These are phyloP conservation scores for Polietes domitor DNA, from an alignment of 2,888 invertebrate species.

Conservation along the genomic window DNA sequence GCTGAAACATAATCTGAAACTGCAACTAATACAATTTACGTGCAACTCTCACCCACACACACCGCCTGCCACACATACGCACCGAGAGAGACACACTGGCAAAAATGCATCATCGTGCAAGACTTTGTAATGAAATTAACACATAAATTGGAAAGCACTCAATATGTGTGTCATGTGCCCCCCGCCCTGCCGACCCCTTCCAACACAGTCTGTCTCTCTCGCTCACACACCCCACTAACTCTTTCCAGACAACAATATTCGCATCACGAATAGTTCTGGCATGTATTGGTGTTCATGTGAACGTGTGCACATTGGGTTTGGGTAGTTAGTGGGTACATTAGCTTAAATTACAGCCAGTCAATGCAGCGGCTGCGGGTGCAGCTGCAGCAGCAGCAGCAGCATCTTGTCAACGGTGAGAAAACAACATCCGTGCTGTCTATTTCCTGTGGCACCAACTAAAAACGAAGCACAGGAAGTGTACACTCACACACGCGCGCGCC, in stretches of 20 bases:
- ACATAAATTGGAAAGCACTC: conserved; percentile 60
- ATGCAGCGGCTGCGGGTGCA: not conserved
- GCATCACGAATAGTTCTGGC: not conserved
- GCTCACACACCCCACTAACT: not conserved
- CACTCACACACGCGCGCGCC: not conserved
- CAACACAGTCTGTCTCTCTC: not conserved
- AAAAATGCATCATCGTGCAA: conserved; percentile 31
- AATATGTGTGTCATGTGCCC: conserved; percentile 42
- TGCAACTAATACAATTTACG: conserved; percentile 29
- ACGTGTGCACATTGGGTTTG: conserved; percentile 1
- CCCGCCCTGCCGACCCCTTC: not conserved
- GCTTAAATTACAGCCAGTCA: conserved; percentile 40
- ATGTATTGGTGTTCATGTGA: not conserved
- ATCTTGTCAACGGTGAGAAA: conserved; percentile 51
- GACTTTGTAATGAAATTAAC: conserved; percentile 59
- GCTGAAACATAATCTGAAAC: conserved; percentile 26
- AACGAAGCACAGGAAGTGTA: not conserved
- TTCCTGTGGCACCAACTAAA: conserved; percentile 51
- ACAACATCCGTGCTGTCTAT: conserved; percentile 49
- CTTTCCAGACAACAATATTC: not conserved
- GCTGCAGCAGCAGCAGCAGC: conserved; percentile 6
- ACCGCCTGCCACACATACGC: not conserved
- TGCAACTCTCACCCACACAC: not conserved
- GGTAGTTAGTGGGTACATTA: conserved; percentile 33
- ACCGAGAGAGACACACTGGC: not conserved